Percentiles rank a stretch among this genome's conserved stretches.
Conservation (phyloP, 2,797 vertebrate genomes). For the Remorina albescens region DNA sequence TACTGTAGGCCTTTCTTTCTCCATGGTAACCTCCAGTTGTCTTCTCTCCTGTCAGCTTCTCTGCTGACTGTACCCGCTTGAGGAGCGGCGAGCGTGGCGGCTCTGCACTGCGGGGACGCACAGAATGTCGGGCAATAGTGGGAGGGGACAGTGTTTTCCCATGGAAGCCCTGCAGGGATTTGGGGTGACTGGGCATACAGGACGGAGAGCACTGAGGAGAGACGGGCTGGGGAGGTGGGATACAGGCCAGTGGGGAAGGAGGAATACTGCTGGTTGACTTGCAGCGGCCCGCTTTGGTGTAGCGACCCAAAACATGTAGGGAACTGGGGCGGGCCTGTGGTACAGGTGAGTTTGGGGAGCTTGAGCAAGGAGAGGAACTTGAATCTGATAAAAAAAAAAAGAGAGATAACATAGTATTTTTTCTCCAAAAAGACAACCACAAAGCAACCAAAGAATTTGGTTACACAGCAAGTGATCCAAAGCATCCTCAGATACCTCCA, state of each 20-base stretch:
- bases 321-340: slow-evolving; percentile 92
- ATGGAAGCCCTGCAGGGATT: slow-evolving; percentile 83
- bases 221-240: slow-evolving; percentile 85
- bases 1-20: slow-evolving; percentile 82
- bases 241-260: slow-evolving; percentile 92
- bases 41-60: slow-evolving; percentile 82
- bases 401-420: not conserved
- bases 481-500: slow-evolving; percentile 80
- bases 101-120: slow-evolving; percentile 84
- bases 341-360: slow-evolving; percentile 91
- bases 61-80: slow-evolving; percentile 83
- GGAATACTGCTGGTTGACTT: slow-evolving; percentile 96
- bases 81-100: slow-evolving; percentile 79
- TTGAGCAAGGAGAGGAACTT: slow-evolving; percentile 90
- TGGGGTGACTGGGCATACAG: slow-evolving; percentile 83
- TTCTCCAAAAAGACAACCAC: not conserved
- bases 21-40: slow-evolving; percentile 69
- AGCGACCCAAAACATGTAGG: slow-evolving; percentile 90
- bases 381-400: slow-evolving; percentile 78
- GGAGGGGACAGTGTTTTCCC: slow-evolving; percentile 90
- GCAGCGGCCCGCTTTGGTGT: slow-evolving; percentile 90
- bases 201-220: slow-evolving; percentile 89
- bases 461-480: not conserved
- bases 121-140: slow-evolving; percentile 85
- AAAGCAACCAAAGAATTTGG: not conserved